phyloP scores from a whole-genome alignment of 2,888 invertebrate species.

The Drosophila cognata region DNA sequence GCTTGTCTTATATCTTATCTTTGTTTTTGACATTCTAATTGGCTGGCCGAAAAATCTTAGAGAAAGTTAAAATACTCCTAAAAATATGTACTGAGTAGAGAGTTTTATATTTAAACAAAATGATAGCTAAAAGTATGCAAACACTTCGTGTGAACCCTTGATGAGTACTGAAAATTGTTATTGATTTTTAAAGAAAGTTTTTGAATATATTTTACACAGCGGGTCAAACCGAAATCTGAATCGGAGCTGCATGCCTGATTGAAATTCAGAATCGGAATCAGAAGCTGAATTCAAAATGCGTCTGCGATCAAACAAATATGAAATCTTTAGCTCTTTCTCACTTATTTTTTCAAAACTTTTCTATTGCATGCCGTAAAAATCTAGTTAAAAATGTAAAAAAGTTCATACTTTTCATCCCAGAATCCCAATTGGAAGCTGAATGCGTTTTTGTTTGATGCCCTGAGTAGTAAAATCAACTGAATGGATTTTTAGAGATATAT shows the following conservation, averaged over 20 bases:
- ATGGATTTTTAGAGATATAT: background rate
- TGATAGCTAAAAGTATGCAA: slow-evolving; percentile 10
- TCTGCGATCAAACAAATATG: background rate
- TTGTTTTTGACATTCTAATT: background rate
- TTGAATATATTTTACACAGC: background rate
- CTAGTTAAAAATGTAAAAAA: no score
- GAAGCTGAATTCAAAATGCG: background rate
- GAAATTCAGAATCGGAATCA: background rate
- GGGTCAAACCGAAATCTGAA: background rate
- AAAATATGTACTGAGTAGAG: slow-evolving; percentile 3
- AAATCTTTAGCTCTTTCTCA: background rate
- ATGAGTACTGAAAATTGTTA: background rate
- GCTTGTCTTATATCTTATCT: background rate
- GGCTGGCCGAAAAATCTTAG: background rate
- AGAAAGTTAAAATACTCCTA: background rate
- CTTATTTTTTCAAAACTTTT: background rate
- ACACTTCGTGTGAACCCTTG: background rate
- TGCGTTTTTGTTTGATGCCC: background rate
- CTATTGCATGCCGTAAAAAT: background rate
- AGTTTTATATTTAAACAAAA: background rate
- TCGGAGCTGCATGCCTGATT: background rate
- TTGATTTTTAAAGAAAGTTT: background rate
- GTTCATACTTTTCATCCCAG: background rate
- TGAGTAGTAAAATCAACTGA: background rate
- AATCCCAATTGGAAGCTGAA: background rate